A percentile compares a stretch with the other conserved stretches of the same genome.
These are phyloP conservation scores for Pristionchus japonicus DNA, from an alignment of 2,888 invertebrate species.

Conservation along the genomic window DNA sequence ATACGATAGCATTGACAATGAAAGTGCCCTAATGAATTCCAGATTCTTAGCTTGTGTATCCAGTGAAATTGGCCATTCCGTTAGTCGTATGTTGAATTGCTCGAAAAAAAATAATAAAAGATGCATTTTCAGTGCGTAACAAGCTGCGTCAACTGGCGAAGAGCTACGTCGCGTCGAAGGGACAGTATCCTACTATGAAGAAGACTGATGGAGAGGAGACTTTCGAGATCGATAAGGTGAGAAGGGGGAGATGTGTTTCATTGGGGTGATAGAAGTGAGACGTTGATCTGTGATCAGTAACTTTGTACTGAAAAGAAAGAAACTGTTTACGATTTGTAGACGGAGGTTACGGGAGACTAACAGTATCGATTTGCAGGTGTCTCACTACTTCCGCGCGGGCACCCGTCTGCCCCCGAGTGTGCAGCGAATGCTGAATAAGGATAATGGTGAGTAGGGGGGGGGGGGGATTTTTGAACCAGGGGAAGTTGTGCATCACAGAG, in stretches of 20 bases:
- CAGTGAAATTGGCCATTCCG: no score
- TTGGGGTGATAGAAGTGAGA: not conserved
- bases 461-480: no score
- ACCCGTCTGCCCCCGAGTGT: not conserved
- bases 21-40: no score
- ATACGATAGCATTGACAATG: no score
- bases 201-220: slow-evolving; percentile 22
- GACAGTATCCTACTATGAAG: slow-evolving; percentile 35
- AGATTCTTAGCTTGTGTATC: no score
- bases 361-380: slow-evolving; percentile 13
- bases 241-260: not conserved
- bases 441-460: not conserved
- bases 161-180: slow-evolving; percentile 12
- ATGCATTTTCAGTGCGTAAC: not conserved
- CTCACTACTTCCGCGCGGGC: not conserved
- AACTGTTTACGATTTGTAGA: no score
- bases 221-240: slow-evolving; percentile 39
- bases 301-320: no score
- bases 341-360: not conserved
- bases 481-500: not conserved
- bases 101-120: not conserved
- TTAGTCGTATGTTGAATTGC: not conserved
- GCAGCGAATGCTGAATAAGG: not conserved
- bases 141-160: slow-evolving; percentile 17
- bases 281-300: no score